Base-by-base conservation (phyloP, 1,140 invertebrate genomes). In the Ceratoteleas bidentatus region DNA sequence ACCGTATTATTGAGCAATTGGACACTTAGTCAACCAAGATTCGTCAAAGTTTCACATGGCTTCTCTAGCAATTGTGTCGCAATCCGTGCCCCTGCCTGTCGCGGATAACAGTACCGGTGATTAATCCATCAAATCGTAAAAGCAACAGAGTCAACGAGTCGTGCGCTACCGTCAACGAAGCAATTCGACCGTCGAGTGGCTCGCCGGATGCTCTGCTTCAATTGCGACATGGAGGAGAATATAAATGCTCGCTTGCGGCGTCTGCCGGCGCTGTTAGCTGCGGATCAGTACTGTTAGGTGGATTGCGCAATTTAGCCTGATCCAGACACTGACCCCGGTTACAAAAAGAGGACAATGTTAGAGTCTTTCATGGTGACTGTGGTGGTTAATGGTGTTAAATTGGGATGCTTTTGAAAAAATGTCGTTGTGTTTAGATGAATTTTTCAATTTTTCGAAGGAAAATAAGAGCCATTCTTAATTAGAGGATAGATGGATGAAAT, bases 101-200 rank as follows among this genome's bases (percentile, higher is more conserved):
- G 6, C 24, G 15, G 10, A 15, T 64, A 64, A 64, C 61, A 38
- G 61, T 52, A 64, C 49, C 2, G 5, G 61, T 34, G 34, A 40
- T 64, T 64, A 64, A 64, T 53, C 8, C 36, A 53, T 64, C 49
- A 53, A 53, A 52, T 64, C 49, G 40, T 60, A 47, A 60, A 60
- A 60, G 57, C n/a, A n/a, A 65, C 38, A 65, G 53, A 40, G 50
- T 40, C 38, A 53, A 65, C 14, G 36, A 65, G 9, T 65, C 50
- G 3, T 50, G 38, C 60, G 50, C 15, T 50, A 47, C 38, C 33
- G 34, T 49, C 47, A 32, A 43, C 34, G 9, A 53, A 53, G 9
- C 53, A 53, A 38, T 62, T 14, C 33, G 6, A 34, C 11, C 6
- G 3, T 9, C 9, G 40, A 56, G 24, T 24, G 24, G n/a, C 16